Evolutionary conservation across 2,888 invertebrate species (phyloP).

Genomic region (Gibbula magus): DNA sequence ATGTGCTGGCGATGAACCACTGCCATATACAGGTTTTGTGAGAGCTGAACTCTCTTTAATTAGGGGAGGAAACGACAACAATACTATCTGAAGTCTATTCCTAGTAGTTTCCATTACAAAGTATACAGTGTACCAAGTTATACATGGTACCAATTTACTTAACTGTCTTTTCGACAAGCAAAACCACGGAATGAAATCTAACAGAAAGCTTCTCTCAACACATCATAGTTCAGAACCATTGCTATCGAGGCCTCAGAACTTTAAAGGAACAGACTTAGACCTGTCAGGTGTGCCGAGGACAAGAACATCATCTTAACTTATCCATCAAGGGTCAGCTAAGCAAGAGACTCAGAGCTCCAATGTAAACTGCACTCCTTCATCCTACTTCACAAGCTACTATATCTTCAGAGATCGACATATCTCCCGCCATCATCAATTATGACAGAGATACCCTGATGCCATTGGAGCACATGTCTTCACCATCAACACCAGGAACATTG

Average conservation of each 20-base stretch:
- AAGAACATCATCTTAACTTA: not conserved
- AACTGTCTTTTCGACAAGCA: not conserved
- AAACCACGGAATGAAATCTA: not conserved
- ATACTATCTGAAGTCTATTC: not conserved
- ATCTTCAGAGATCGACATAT: not conserved
- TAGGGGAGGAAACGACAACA: not conserved
- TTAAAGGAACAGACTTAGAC: not conserved
- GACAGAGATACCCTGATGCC: no score
- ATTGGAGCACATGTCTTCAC: no score
- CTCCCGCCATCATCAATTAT: not conserved
- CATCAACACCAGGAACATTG: no score
- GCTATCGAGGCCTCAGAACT: not conserved
- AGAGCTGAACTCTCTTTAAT: no score
- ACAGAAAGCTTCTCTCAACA: not conserved
- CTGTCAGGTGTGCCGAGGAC: not conserved
- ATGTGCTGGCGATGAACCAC: not conserved
- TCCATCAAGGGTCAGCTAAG: not conserved
- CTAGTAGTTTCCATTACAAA: not conserved
- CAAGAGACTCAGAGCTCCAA: not conserved
- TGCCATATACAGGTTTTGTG: not conserved
- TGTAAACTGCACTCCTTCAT: not conserved
- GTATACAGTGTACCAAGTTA: not conserved
- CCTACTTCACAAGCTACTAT: no score
- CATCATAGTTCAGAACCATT: not conserved
- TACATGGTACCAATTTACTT: not conserved